Evolutionary conservation across 2,888 invertebrate species (phyloP), one percentile per base, ranked within the genome.

Genomic region (Phyllotreta cruciferae): DNA sequence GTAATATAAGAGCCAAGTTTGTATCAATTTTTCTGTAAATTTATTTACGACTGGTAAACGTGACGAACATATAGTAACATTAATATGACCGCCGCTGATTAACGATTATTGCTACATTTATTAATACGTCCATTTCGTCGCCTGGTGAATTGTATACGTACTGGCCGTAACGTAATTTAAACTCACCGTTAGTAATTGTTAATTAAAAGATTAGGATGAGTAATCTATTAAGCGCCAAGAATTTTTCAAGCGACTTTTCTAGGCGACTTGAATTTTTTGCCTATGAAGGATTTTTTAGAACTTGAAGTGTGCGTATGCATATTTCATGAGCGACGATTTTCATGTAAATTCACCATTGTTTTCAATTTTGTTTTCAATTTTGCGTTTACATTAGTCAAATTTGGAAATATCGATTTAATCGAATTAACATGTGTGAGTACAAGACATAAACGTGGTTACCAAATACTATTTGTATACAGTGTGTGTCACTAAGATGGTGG

Each of bases 101-200:
- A 56, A 62, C 47, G 56, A 54, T 57, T 63, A 62, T 64, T 62
- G 60, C 56, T 60, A 65, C 65, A 55, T 65, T 67, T 63, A 67
- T 63, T 67, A 63, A 56, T 61, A 61, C 42, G 63, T 60, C 62
- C 61, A 57, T 53, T 63, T 61, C 54, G 63, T 62, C 64, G 56
- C 62, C 50, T 58, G 37, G 34, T 55, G 53, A 63, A 63, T 56
- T 50, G 36, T 52, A 13, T 50, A 47, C 49, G 42, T 52, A 36
- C 55, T 35, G 44, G 44, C 58, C 57, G 50, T 66, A 62, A 58
- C 35, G 58, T 55, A 57, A 57, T 56, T 54, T 58, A 55, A 38
- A 58, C 35, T 61, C 62, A 56, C 63, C 63, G 62, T 62, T 41
- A 38, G 38, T 60, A 58, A 50, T 49, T 54, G 44, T 36, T 66